Percentiles rank a stretch among this genome's conserved stretches.
Conservation (phyloP, 2,888 invertebrate species). For the Atethmia centrago region DNA sequence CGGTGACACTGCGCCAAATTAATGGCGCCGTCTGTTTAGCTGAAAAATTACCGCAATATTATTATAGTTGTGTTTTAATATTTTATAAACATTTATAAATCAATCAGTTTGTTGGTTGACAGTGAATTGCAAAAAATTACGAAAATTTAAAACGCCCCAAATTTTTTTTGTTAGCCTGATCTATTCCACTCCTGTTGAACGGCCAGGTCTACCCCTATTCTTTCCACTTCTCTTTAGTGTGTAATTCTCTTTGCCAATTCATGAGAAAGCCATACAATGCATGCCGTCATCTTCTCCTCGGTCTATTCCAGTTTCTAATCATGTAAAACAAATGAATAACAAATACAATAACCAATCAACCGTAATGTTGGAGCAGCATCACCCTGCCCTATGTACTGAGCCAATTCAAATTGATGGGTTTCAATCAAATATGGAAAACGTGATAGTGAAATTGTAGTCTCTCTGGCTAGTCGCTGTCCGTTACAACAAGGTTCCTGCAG, state of each 20-base stretch:
- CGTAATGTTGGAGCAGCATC: background rate
- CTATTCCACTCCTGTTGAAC: background rate
- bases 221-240: background rate
- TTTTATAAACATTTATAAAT: slow-evolving; percentile 25
- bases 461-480: background rate
- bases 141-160: background rate
- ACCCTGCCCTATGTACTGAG: background rate
- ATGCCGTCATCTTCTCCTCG: background rate
- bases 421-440: no score
- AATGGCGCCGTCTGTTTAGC: slow-evolving; percentile 60
- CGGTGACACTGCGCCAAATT: slow-evolving; percentile 59
- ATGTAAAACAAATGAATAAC: background rate
- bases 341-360: no score
- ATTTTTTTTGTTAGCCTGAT: background rate
- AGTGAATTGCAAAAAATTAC: no score
- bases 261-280: background rate
- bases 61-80: slow-evolving; percentile 44
- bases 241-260: background rate
- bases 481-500: background rate
- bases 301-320: background rate
- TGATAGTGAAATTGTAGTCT: background rate
- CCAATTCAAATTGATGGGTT: background rate
- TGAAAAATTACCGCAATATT: slow-evolving; percentile 58
- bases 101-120: slow-evolving; percentile 7
- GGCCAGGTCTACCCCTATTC: background rate